These are phyloP conservation scores for Cephus runcator DNA, from an alignment of 2,888 invertebrate genomes.

Conservation along the genomic window DNA sequence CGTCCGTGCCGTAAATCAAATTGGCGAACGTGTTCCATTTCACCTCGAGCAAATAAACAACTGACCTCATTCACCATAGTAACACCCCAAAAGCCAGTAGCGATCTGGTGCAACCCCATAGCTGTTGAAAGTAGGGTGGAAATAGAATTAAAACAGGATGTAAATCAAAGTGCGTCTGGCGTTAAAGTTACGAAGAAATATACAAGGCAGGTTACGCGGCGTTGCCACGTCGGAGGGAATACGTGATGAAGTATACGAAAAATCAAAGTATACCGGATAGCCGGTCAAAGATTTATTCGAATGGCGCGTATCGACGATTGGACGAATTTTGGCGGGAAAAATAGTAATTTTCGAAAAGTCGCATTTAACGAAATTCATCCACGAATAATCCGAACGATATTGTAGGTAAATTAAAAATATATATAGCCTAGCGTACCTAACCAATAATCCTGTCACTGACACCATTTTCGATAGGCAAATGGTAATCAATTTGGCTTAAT, in stretches of 20 bases:
- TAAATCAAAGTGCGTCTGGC: slow-evolving; percentile 31
- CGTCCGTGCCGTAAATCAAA: slow-evolving; percentile 33
- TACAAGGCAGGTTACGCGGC: slow-evolving; percentile 3
- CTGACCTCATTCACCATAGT: slow-evolving; percentile 38
- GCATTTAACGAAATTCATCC: too few species aligned
- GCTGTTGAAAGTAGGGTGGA: slow-evolving; percentile 9
- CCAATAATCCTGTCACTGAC: too few species aligned
- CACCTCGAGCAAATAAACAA: slow-evolving; percentile 34
- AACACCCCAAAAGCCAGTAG: slow-evolving; percentile 23
- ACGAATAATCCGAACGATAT: too few species aligned
- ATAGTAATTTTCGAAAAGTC: too few species aligned
- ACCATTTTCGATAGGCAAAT: too few species aligned
- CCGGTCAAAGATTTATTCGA: too few species aligned
- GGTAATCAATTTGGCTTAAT: too few species aligned
- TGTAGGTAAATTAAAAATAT: too few species aligned
- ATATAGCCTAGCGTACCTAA: too few species aligned
- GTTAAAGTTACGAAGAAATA: slow-evolving; percentile 17
- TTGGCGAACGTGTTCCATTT: slow-evolving; percentile 27
- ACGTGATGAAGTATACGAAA: too few species aligned
- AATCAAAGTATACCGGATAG: not conserved
- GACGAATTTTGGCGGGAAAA: too few species aligned
- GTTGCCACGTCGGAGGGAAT: not conserved
- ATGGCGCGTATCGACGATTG: too few species aligned
- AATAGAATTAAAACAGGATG: slow-evolving; percentile 34
- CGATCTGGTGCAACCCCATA: slow-evolving; percentile 6